Percentiles rank a stretch among this genome's conserved stretches.
Conservation (phyloP, 2,113 vertebrate species). For the Ranitomeya variabilis region DNA sequence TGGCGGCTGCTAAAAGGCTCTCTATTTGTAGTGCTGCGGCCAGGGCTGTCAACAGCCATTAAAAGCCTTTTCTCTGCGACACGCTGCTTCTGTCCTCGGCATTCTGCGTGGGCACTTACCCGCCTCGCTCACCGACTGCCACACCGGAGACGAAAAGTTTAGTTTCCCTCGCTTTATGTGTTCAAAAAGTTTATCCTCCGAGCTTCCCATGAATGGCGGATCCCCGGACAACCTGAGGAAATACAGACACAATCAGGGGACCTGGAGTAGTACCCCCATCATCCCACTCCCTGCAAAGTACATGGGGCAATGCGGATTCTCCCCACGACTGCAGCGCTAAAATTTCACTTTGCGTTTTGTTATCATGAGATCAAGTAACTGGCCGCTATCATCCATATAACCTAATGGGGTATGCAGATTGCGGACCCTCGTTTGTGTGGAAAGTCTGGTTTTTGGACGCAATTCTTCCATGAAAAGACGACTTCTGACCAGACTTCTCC, state of each 20-base stretch:
- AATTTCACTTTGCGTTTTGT: too few relatives aligned
- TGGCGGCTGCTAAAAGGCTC: constrained; percentile 35
- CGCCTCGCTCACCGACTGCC: constrained; percentile 74
- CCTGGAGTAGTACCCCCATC: too few relatives aligned
- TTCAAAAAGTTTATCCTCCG: constrained; percentile 79
- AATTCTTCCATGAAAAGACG: too few relatives aligned
- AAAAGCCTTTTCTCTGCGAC: constrained; percentile 21
- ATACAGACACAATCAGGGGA: constrained; percentile 39
- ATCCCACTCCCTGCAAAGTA: too few relatives aligned
- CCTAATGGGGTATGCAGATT: too few relatives aligned
- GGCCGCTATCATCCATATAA: too few relatives aligned
- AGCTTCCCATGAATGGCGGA: constrained; percentile 77
- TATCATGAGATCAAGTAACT: too few relatives aligned
- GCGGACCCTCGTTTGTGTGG: too few relatives aligned
- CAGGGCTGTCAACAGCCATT: background rate
- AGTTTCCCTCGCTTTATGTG: constrained; percentile 76
- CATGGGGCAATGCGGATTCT: too few relatives aligned
- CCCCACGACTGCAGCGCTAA: too few relatives aligned
- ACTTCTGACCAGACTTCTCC: too few relatives aligned
- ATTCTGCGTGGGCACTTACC: constrained; percentile 66
- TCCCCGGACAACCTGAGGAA: constrained; percentile 78
- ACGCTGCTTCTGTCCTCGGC: background rate
- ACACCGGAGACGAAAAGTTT: constrained; percentile 71
- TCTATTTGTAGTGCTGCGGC: background rate
- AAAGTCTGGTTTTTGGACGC: too few relatives aligned